Percentiles rank a stretch among this genome's conserved stretches.
phyloP scores from a whole-genome alignment of 2,888 invertebrate species.

The Ochlodes sylvanus region DNA sequence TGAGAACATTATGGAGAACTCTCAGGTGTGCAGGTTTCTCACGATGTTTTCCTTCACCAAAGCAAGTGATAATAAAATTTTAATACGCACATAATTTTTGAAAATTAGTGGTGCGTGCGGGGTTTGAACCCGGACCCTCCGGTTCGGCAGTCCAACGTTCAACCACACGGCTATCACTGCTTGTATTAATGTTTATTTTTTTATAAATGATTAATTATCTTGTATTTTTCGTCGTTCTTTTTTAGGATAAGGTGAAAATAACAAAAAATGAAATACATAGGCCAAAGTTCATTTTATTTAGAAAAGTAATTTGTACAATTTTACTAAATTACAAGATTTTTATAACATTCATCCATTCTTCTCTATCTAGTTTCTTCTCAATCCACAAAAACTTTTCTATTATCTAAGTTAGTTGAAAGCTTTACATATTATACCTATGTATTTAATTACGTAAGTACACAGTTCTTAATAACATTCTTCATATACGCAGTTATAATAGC shows the following conservation, averaged over 20 bases:
- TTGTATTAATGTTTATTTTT: too few species aligned
- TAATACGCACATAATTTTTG: too few species aligned
- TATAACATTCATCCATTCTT: conserved; percentile 51
- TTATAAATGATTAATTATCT: too few species aligned
- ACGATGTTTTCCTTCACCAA: too few species aligned
- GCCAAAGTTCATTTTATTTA: conserved; percentile 84
- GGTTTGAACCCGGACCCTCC: too few species aligned
- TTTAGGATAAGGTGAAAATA: conserved; percentile 41
- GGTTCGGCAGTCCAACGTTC: too few species aligned
- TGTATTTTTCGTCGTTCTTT: not conserved
- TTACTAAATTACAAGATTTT: conserved; percentile 66
- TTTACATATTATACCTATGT: conserved; percentile 61
- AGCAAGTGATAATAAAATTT: too few species aligned
- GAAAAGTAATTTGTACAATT: conserved; percentile 83
- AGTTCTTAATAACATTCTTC: conserved; percentile 65
- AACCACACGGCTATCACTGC: too few species aligned
- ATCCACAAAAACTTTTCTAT: conserved; percentile 63
- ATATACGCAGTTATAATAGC: conserved; percentile 50
- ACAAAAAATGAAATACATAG: conserved; percentile 67
- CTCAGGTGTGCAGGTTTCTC: too few species aligned
- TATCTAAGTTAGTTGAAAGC: conserved; percentile 64
- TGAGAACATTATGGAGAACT: too few species aligned
- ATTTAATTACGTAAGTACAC: conserved; percentile 47
- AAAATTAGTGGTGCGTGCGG: too few species aligned
- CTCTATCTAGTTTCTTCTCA: conserved; percentile 62